Conservation (phyloP, 2,888 invertebrate genomes). For the Heteropelma amictum region DNA sequence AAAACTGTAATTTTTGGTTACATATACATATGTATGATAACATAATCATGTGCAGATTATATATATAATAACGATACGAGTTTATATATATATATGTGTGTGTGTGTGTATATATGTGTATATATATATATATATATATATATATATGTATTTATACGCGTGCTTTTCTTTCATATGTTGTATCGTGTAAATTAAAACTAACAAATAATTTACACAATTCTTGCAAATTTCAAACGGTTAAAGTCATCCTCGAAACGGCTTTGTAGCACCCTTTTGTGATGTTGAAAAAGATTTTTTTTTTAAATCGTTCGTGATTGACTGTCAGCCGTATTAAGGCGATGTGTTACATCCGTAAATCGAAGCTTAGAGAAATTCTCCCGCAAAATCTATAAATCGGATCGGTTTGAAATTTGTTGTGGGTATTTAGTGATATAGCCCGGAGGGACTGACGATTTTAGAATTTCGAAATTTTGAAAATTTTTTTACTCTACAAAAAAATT, state of each 20-base stretch:
- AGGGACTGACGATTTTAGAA: too few relatives aligned
- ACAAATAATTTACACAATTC: conserved; percentile 74
- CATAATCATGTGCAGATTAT: conserved; percentile 61
- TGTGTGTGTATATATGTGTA: conserved; percentile 40
- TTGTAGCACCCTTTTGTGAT: conserved; percentile 67
- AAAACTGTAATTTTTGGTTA: conserved; percentile 77
- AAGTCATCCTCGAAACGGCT: conserved; percentile 62
- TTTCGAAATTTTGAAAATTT: too few relatives aligned
- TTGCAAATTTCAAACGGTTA: conserved; percentile 32
- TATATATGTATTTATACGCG: conserved; percentile 3
- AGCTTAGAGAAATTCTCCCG: too few relatives aligned
- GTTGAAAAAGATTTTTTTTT: conserved; percentile 63
- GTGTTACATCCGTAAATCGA: too few relatives aligned
- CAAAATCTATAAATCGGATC: too few relatives aligned
- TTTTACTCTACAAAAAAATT: too few relatives aligned
- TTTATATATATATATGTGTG: conserved; percentile 60
- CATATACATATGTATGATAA: conserved; percentile 69
- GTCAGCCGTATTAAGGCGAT: too few relatives aligned
- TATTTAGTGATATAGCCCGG: too few relatives aligned
- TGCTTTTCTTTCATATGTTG: background rate
- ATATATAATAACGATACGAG: conserved; percentile 67
- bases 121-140: conserved; percentile 10
- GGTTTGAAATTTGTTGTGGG: too few relatives aligned
- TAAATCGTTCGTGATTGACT: conserved; percentile 59
- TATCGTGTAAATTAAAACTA: conserved; percentile 64